phyloP scores from a whole-genome alignment of 1,140 invertebrate species.

The Drosophila triauraria region DNA sequence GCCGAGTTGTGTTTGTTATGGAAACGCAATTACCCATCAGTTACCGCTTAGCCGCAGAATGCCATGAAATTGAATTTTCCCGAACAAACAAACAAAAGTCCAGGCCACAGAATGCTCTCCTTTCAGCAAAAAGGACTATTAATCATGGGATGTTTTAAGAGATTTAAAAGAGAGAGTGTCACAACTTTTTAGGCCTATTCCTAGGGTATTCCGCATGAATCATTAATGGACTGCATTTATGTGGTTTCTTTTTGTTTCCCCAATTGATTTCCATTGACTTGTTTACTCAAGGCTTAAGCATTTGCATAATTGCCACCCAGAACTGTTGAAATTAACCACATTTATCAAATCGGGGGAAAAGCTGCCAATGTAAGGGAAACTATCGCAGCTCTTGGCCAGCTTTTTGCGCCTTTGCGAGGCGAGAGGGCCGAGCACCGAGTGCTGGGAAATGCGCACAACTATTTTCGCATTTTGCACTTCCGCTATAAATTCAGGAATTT shows the following conservation, averaged over 20 bases:
- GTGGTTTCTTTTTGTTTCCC: not conserved
- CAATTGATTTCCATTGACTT: constrained; percentile 56
- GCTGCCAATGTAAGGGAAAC: constrained; percentile 1
- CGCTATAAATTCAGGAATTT: constrained; percentile 78
- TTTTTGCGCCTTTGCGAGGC: constrained; percentile 37
- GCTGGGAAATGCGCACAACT: constrained; percentile 54
- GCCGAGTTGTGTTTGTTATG: constrained; percentile 14
- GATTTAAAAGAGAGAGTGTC: not conserved
- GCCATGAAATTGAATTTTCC: constrained; percentile 25
- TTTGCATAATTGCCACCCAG: constrained; percentile 70
- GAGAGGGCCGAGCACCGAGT: constrained; percentile 8
- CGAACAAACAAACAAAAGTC: constrained; percentile 10
- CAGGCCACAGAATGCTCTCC: not conserved
- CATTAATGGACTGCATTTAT: not conserved
- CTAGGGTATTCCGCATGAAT: constrained; percentile 11
- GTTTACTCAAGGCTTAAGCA: constrained; percentile 38
- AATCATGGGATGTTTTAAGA: constrained; percentile 6
- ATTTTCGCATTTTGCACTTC: constrained; percentile 81
- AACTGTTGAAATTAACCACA: constrained; percentile 60
- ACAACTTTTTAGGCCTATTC: not conserved
- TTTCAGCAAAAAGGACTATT: not conserved
- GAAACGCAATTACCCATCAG: constrained; percentile 40
- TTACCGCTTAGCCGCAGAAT: constrained; percentile 37
- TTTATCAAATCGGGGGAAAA: constrained; percentile 57
- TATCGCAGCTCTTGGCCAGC: constrained; percentile 15